Evolutionary conservation across 2,113 vertebrate genomes (phyloP).

Genomic region (Romanogobio albipinnatus): DNA sequence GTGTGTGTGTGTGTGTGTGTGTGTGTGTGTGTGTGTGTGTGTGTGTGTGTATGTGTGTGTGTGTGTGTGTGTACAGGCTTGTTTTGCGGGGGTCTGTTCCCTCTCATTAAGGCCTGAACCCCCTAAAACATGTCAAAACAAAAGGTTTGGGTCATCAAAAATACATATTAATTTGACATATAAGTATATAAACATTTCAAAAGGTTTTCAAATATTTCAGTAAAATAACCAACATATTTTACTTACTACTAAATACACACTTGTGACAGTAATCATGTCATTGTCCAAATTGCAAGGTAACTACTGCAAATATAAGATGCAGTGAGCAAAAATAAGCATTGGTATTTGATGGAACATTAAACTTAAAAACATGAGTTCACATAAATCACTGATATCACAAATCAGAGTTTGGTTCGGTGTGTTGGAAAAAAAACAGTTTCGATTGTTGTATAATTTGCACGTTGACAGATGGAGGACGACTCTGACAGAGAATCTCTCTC

Average conservation of each 20-base stretch:
- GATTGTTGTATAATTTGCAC: constrained; percentile 28
- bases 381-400: too few species aligned
- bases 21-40: too few species aligned
- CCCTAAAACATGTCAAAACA: constrained; percentile 5
- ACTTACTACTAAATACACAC: neutral
- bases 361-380: neutral
- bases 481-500: too few species aligned
- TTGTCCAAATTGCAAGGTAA: neutral
- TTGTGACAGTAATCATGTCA: neutral
- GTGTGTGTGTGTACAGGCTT: too few species aligned
- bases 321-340: neutral
- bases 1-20: too few species aligned
- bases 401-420: neutral
- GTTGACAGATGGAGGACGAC: neutral
- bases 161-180: neutral
- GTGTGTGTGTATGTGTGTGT: too few species aligned
- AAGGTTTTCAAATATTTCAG: neutral
- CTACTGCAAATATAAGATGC: neutral
- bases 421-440: neutral
- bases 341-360: neutral
- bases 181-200: constrained; percentile 1
- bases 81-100: too few species aligned
- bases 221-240: neutral
- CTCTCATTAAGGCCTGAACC: neutral
- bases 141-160: neutral